phyloP scores from a whole-genome alignment of 2,797 vertebrate genomes.

The Staurois parvus region DNA sequence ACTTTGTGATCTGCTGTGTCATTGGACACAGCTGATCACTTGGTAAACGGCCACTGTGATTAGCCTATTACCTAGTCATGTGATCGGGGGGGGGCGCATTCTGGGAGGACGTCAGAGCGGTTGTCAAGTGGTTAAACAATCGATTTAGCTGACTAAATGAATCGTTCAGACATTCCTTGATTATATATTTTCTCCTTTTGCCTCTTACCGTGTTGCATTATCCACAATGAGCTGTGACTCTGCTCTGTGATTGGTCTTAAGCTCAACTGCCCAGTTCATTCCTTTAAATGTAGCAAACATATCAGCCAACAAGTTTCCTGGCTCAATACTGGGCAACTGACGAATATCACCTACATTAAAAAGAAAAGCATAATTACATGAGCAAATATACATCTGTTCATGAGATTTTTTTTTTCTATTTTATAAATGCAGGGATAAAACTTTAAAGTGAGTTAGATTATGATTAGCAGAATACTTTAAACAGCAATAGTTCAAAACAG shows the following conservation, averaged over 20 bases:
- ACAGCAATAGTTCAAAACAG: too few relatives aligned
- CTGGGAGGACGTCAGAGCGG: too few relatives aligned
- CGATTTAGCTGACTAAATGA: too few relatives aligned
- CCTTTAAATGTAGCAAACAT: constrained; percentile 76
- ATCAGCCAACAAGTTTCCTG: constrained; percentile 82
- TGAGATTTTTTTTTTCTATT: background rate
- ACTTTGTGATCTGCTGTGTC: too few relatives aligned
- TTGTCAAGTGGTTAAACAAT: too few relatives aligned
- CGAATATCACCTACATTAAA: constrained; percentile 79
- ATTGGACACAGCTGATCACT: too few relatives aligned
- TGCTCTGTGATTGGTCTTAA: constrained; percentile 83
- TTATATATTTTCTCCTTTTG: background rate
- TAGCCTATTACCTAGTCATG: too few relatives aligned
- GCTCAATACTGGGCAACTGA: constrained; percentile 86
- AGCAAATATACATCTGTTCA: background rate
- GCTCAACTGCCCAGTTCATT: constrained; percentile 78
- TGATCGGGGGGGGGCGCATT: too few relatives aligned
- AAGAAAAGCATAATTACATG: background rate
- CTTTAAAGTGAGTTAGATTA: too few relatives aligned
- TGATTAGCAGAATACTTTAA: too few relatives aligned
- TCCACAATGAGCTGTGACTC: constrained; percentile 84
- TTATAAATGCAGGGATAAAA: background rate
- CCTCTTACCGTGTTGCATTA: constrained; percentile 80
- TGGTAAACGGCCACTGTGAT: too few relatives aligned
- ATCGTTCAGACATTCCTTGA: too few relatives aligned